Conservation (phyloP, 2,888 invertebrate genomes). For the Aleiodes alternator region DNA sequence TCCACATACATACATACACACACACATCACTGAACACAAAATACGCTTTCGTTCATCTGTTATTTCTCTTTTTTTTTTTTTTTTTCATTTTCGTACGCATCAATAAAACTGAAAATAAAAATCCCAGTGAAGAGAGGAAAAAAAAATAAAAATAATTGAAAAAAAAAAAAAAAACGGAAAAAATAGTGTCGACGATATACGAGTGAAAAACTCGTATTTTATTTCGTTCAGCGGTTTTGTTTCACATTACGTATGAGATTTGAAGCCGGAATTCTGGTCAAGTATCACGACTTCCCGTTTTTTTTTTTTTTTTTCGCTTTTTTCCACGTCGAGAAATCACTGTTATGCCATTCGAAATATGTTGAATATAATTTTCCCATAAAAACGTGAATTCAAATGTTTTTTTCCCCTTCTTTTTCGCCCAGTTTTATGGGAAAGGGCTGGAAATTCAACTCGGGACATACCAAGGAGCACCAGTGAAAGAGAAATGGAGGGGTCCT, state of each 20-base stretch:
- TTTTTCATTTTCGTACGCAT: conserved; percentile 8
- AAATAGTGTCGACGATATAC: not conserved
- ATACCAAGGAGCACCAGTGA: conserved; percentile 1
- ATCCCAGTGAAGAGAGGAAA: not conserved
- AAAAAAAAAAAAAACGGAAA: not conserved
- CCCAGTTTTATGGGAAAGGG: conserved; percentile 31
- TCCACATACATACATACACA: conserved; percentile 38
- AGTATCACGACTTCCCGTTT: not conserved
- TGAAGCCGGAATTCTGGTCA: not conserved
- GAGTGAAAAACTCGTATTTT: not conserved
- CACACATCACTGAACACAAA: conserved; percentile 41
- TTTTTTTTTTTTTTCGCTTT: not conserved
- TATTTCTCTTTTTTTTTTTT: conserved; percentile 34
- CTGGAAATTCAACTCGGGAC: too few species aligned
- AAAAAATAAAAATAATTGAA: not conserved
- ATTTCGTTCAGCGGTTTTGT: not conserved
- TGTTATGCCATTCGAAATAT: not conserved
- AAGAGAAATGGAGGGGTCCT: conserved; percentile 2
- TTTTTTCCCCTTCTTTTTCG: conserved; percentile 41
- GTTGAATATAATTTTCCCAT: not conserved
- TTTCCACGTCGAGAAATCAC: not conserved
- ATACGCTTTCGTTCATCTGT: not conserved
- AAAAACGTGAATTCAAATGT: too few species aligned
- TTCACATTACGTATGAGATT: not conserved
- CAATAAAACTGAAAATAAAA: not conserved